A percentile compares a stretch with the other conserved stretches of the same genome.
Evolutionary conservation across 2,888 invertebrate species (phyloP).

Genomic region (Dryadula phaetusa): DNA sequence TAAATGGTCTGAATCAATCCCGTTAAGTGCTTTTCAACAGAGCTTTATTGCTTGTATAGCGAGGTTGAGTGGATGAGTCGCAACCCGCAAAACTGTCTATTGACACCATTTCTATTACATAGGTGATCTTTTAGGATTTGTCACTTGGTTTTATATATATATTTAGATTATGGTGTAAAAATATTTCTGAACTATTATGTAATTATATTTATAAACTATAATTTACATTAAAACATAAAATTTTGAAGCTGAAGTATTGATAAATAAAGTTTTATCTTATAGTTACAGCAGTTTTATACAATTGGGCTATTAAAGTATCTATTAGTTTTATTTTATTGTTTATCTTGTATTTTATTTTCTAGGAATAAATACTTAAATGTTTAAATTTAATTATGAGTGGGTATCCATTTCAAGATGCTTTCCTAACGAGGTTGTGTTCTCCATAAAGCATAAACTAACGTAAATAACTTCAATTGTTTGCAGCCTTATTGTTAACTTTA

Average conservation of each 20-base stretch:
- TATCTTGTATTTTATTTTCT: background rate
- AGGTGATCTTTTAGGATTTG: conserved; percentile 36
- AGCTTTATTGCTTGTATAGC: conserved; percentile 79
- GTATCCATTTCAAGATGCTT: conserved; percentile 52
- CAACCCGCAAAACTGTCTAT: conserved; percentile 50
- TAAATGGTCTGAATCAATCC: conserved; percentile 83
- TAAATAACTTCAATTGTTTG: conserved; percentile 86
- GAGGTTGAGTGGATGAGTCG: conserved; percentile 66
- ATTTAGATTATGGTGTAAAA: too few species aligned
- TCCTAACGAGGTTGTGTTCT: conserved; percentile 63
- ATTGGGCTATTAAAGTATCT: background rate
- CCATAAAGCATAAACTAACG: conserved; percentile 78
- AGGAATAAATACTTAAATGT: background rate
- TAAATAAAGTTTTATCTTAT: too few species aligned
- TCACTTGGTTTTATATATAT: conserved; percentile 8
- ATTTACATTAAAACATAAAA: background rate
- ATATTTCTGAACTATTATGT: too few species aligned
- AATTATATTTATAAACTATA: background rate
- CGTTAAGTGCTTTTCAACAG: conserved; percentile 82
- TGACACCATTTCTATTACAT: conserved; percentile 44
- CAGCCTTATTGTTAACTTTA: conserved; percentile 85
- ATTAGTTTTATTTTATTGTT: background rate
- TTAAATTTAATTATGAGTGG: background rate
- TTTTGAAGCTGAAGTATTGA: background rate
- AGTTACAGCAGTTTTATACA: background rate